Conservation (phyloP, 1,140 invertebrate species). For the Pseudomyrmex dendroicus region DNA sequence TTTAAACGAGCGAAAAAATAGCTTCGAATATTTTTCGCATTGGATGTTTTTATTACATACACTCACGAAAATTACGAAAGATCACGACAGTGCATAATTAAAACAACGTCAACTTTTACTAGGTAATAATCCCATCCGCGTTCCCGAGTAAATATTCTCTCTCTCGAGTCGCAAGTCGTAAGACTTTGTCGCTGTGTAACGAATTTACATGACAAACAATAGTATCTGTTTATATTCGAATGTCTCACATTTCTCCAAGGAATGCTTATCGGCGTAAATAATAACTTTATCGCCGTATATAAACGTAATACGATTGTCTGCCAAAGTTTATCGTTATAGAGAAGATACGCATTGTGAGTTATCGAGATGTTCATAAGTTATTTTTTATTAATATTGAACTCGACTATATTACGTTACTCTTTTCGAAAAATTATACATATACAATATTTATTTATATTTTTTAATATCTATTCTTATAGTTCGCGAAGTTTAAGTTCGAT, state of each 20-base stretch:
- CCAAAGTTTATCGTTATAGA: background rate
- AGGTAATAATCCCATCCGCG: constrained; percentile 4
- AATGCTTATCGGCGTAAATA: constrained; percentile 33
- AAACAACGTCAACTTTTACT: background rate
- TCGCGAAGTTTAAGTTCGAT: constrained; percentile 47
- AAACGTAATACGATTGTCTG: background rate
- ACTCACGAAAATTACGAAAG: background rate
- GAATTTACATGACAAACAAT: constrained; percentile 27
- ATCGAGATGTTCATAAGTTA: background rate
- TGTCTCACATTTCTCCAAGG: background rate
- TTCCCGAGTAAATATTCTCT: background rate
- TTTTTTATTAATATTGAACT: too few species aligned
- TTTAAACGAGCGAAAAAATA: too few species aligned
- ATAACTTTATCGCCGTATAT: constrained; percentile 17
- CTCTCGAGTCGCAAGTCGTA: constrained; percentile 6
- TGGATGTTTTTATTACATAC: background rate
- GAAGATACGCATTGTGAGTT: background rate
- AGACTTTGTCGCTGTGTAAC: background rate
- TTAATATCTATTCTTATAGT: background rate
- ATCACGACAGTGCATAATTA: background rate
- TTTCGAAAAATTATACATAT: too few species aligned
- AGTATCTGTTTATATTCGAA: background rate
- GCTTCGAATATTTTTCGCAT: too few species aligned
- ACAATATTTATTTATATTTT: background rate
- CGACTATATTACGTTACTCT: too few species aligned